Evolutionary conservation across 1,140 invertebrate species (phyloP), one percentile per base, ranked within the genome.

Genomic region (Colletes latitarsis): DNA sequence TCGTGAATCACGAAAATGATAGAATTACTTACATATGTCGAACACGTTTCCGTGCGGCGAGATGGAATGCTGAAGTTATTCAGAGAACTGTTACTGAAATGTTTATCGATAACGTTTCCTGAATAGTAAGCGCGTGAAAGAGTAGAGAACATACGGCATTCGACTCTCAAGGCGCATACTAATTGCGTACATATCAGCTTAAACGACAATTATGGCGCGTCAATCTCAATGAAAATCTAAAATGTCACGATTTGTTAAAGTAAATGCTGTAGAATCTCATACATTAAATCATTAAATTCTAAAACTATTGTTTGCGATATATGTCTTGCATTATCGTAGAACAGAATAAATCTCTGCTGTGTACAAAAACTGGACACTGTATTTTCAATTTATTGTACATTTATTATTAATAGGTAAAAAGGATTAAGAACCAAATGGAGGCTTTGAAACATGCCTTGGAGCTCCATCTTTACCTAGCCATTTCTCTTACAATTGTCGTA

Each of bases 21-120:
- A 1, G 52, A 21, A 71, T 49, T 12, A 12, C 49, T 80, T n/a
- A 46, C 43, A 62, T 12, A 85, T 77, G 60, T 84, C 63, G 8
- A 71, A 80, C 85, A 88, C 85, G 83, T 88, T 79, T 82, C n/a
- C 55, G 62, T 78, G 15, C 52, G 17, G 63, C 71, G 75, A 67
- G 55, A 64, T 77, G 81, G 81, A 53, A 83, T 75, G 80, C 79
- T 72, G 41, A 75, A 64, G 77, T 78, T 21, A 70, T 86, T 79
- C 64, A 58, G 62, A 62, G 62, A 84, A 83, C 60, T 77, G 68
- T 85, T 88, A 81, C 76, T 74, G 82, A 88, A 88, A 82, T 74
- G 52, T 46, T 64, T 68, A 55, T 69, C 30, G 76, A 62, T 57
- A 77, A 67, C 79, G 63, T 41, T 63, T 81, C 46, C 19, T 76